These are phyloP conservation scores for Tyrophagus putrescentiae DNA, from an alignment of 1,140 invertebrate species.

Conservation along the genomic window DNA sequence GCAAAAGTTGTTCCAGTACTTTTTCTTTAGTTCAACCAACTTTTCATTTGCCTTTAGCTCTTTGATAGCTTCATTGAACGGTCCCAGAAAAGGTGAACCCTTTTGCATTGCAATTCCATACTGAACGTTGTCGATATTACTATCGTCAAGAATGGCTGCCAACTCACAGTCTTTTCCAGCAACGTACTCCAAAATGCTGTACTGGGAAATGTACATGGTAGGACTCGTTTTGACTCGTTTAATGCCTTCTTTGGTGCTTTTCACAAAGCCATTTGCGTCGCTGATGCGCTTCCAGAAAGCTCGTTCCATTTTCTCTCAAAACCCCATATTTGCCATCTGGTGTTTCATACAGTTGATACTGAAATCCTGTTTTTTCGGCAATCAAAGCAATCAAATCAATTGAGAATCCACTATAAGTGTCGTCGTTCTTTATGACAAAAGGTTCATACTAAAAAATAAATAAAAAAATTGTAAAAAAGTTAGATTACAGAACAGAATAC, in stretches of 20 bases:
- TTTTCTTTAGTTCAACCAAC: not conserved
- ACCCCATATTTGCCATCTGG: no score
- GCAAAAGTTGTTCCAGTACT: conserved; percentile 9
- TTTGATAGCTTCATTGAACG: conserved; percentile 11
- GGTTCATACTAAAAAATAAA: not conserved
- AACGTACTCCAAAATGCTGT: not conserved
- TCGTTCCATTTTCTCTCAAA: no score
- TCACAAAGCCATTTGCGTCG: not conserved
- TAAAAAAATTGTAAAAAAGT: not conserved
- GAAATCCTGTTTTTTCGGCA: not conserved
- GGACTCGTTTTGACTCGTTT: conserved; percentile 7
- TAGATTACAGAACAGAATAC: not conserved
- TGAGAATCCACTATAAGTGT: not conserved
- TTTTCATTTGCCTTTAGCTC: not conserved
- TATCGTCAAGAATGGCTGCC: not conserved
- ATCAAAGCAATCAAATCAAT: not conserved
- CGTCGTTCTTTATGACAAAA: not conserved
- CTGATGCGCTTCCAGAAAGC: not conserved
- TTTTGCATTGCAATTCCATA: conserved; percentile 14
- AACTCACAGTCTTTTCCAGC: conserved; percentile 10
- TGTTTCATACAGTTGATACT: not conserved
- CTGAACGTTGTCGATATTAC: not conserved
- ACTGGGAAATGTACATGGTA: not conserved
- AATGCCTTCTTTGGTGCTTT: not conserved
- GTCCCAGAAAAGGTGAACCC: not conserved